Conservation (phyloP, 2,888 invertebrate genomes). For the Ennomos fuscantarius region DNA sequence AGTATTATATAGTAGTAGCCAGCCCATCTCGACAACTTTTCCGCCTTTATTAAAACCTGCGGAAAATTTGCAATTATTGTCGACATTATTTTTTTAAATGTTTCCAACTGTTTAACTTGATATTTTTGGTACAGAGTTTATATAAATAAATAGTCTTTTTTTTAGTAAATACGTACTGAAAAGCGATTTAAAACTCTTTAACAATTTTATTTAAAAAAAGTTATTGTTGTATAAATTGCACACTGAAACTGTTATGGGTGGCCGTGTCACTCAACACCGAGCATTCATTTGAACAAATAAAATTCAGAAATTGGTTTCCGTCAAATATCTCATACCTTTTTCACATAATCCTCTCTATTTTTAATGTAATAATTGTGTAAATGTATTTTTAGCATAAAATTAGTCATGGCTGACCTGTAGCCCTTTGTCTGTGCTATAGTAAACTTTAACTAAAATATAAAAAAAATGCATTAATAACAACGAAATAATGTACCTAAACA, state of each 20-base stretch:
- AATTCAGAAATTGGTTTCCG: not conserved
- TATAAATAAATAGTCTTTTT: too few relatives aligned
- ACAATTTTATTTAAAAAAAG: too few relatives aligned
- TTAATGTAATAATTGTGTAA: conserved; percentile 26
- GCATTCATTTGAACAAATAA: too few relatives aligned
- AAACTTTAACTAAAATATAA: conserved; percentile 29
- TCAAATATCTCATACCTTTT: conserved; percentile 25
- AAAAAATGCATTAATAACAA: not conserved
- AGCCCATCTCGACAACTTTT: conserved; percentile 28
- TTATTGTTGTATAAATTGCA: too few relatives aligned
- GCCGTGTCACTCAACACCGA: too few relatives aligned
- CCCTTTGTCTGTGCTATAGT: conserved; percentile 20
- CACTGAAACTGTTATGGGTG: too few relatives aligned
- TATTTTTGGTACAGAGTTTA: too few relatives aligned
- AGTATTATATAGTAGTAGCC: conserved; percentile 23
- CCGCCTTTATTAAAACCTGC: conserved; percentile 34
- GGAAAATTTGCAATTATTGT: too few relatives aligned
- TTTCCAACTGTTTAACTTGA: too few relatives aligned
- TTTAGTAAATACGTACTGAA: too few relatives aligned
- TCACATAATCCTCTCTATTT: conserved; percentile 24
- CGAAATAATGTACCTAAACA: not conserved
- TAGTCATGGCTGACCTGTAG: conserved; percentile 32
- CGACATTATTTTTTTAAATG: too few relatives aligned
- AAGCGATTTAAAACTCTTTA: too few relatives aligned
- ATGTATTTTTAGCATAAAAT: conserved; percentile 36